phyloP scores from a whole-genome alignment of 2,113 vertebrate species.

The Phodopus roborovskii region DNA sequence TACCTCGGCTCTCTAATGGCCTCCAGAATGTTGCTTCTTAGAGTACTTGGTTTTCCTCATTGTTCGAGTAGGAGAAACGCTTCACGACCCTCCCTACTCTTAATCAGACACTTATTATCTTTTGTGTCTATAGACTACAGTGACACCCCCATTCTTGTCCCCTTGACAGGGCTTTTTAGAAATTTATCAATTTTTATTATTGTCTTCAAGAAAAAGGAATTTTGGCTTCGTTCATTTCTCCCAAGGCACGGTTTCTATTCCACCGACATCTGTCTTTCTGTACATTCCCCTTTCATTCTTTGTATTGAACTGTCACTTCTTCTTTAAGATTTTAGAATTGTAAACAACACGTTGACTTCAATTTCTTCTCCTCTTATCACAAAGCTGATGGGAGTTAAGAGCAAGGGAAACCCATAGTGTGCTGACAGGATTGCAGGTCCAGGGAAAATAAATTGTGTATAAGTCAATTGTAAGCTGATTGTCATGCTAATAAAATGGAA shows the following conservation, averaged over 20 bases:
- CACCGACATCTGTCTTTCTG: not conserved
- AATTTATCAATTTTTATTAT: not conserved
- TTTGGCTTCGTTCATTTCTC: not conserved
- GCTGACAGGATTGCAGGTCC: not conserved
- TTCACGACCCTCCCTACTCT: not conserved
- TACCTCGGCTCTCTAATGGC: not conserved
- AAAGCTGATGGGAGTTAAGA: not conserved
- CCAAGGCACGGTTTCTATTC: not conserved
- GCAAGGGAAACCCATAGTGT: too few relatives aligned
- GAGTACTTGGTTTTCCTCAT: not conserved
- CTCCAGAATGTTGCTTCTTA: not conserved
- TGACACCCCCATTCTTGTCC: not conserved
- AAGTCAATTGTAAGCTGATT: not conserved
- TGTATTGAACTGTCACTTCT: not conserved
- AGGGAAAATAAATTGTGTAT: not conserved
- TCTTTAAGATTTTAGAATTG: not conserved
- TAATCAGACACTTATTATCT: too few relatives aligned
- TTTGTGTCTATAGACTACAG: not conserved
- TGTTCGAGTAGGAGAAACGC: not conserved
- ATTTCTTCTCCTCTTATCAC: not conserved
- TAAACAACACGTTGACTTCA: not conserved
- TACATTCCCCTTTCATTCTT: not conserved
- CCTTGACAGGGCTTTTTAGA: not conserved
- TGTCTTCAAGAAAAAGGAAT: not conserved
- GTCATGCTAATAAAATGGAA: not conserved